Evolutionary conservation across 2,113 vertebrate species (phyloP).

Genomic region (Sinocyclocheilus maitianheensis): DNA sequence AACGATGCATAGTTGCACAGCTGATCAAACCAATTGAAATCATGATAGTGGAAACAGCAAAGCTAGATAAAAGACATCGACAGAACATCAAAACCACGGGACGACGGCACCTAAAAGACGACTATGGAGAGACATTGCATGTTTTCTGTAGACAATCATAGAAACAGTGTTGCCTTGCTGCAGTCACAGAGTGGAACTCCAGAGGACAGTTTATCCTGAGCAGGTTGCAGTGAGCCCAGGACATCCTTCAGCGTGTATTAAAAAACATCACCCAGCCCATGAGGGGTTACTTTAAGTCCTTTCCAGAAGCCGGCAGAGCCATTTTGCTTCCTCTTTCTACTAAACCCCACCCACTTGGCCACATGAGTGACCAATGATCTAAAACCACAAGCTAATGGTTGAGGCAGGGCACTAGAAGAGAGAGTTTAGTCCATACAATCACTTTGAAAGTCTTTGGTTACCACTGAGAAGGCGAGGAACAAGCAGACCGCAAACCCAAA

Average conservation of each 20-base stretch:
- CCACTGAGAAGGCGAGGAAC: slow-evolving; percentile 65
- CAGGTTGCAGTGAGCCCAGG: slow-evolving; percentile 82
- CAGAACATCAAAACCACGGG: slow-evolving; percentile 45
- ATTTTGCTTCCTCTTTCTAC: slow-evolving; percentile 66
- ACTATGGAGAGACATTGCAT: slow-evolving; percentile 23
- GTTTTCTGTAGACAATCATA: slow-evolving; percentile 38
- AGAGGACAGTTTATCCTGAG: slow-evolving; percentile 75
- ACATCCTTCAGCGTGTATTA: slow-evolving; percentile 85
- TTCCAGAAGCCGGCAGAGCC: slow-evolving; percentile 82
- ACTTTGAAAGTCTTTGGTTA: slow-evolving; percentile 82
- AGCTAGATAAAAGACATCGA: slow-evolving; percentile 63
- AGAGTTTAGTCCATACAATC: slow-evolving; percentile 74
- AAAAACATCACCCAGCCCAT: slow-evolving; percentile 84
- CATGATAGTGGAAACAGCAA: slow-evolving; percentile 56
- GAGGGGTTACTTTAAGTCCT: slow-evolving; percentile 77
- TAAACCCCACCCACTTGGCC: slow-evolving; percentile 67
- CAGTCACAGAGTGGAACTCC: slow-evolving; percentile 45
- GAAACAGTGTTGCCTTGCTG: slow-evolving; percentile 41
- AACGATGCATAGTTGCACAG: slow-evolving; percentile 98
- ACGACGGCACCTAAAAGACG: neutral
- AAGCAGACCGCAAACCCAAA: slow-evolving; percentile 53
- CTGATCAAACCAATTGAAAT: slow-evolving; percentile 71
- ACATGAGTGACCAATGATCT: neutral
- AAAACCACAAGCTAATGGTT: slow-evolving; percentile 42
- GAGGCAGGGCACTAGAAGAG: slow-evolving; percentile 62